A percentile compares a stretch with the other conserved stretches of the same genome.
phyloP scores from a whole-genome alignment of 1,140 invertebrate species.

The Magallana angulata region DNA sequence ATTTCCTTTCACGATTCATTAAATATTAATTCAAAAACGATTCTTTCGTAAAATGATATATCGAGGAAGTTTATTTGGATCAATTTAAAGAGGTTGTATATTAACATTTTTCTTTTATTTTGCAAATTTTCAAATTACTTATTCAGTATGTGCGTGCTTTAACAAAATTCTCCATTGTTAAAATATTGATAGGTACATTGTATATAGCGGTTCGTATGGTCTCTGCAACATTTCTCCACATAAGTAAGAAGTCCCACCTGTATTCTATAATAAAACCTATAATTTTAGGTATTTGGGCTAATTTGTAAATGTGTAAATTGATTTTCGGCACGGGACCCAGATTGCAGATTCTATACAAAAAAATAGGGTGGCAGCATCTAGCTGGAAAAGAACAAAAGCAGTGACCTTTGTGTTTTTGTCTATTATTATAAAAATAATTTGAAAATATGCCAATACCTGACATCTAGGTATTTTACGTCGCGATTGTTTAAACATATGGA shows the following conservation, averaged over 20 bases:
- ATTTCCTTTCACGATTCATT: no score
- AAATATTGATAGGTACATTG: neutral
- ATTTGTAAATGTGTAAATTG: no score
- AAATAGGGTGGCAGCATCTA: no score
- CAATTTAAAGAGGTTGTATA: no score
- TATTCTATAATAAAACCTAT: neutral
- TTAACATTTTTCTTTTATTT: no score
- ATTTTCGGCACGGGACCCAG: no score
- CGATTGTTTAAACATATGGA: constrained; percentile 17
- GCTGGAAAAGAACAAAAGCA: neutral
- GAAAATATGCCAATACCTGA: constrained; percentile 17
- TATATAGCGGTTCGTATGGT: neutral
- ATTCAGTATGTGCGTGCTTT: neutral
- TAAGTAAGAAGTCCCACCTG: neutral
- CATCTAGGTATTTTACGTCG: neutral
- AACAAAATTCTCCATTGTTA: neutral
- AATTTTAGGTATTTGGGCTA: no score
- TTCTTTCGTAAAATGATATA: no score
- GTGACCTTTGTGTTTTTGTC: neutral
- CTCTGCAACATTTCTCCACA: neutral
- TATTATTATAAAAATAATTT: constrained; percentile 22
- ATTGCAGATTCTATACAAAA: no score
- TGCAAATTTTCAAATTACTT: no score
- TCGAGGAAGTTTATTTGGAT: no score
- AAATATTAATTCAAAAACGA: no score